Evolutionary conservation across 2,888 invertebrate genomes (phyloP).

Genomic region (Nomada flava): DNA sequence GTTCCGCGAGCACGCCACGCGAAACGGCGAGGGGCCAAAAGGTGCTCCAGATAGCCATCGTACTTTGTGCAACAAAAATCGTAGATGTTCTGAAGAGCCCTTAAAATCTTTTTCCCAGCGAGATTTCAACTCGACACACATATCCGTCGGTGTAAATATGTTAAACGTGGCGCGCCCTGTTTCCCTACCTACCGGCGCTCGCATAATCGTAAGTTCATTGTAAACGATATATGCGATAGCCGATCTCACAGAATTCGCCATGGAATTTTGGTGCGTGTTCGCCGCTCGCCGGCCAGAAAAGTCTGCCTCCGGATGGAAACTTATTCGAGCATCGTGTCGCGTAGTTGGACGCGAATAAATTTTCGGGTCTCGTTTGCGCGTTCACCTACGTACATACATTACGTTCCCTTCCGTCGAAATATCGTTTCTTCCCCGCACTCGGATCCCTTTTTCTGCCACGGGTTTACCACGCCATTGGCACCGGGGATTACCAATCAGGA

Average conservation of each 20-base stretch:
- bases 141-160: not conserved
- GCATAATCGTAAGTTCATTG: not conserved
- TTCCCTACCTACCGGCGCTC: not conserved
- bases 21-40: not conserved
- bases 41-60: too few species aligned
- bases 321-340: constrained; percentile 62
- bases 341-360: constrained; percentile 43
- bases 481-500: constrained; percentile 70
- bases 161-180: not conserved
- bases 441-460: constrained; percentile 54
- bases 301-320: constrained; percentile 52
- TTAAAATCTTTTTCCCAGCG: too few species aligned
- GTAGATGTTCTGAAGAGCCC: too few species aligned
- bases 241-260: constrained; percentile 40
- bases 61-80: too few species aligned
- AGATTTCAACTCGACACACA: not conserved
- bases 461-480: constrained; percentile 57
- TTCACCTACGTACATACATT: not conserved
- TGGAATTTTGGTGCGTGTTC: constrained; percentile 23
- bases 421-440: constrained; percentile 49
- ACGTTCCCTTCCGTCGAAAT: constrained; percentile 35
- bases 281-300: constrained; percentile 7
- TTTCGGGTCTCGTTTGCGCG: constrained; percentile 49
- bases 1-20: not conserved
- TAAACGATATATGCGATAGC: not conserved